Base-by-base conservation (phyloP, 2,797 vertebrate genomes). In the Sebastes cheni region DNA sequence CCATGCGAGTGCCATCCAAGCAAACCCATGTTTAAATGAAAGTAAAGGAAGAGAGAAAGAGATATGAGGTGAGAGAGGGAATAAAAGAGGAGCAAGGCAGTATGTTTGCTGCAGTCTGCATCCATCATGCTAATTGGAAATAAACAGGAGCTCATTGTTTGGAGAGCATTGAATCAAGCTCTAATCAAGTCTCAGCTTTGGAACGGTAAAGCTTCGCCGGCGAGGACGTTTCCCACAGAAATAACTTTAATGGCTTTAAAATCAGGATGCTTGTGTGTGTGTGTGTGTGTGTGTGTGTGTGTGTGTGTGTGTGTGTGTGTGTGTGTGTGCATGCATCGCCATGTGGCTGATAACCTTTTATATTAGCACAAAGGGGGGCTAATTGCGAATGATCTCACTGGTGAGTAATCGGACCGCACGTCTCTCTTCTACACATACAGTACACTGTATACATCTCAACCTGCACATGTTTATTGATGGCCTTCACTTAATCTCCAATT, bases 91-190 rank as follows among this genome's bases (percentile, higher is more conserved):
- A 75, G 70, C 75, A 76, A 66, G 64, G 80, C 68, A 66, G 36
- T 54, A 84, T 69, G 75, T 89, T 86, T 83, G 82, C 87, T 90
- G 90, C 72, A 70, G 83, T 89, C 85, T 79, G 87, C 81, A 92
- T 92, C 87, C 84, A 93, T 95, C 92, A 87, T 67, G 54, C 81
- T 94, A 93, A 96, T 92, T 93, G 90, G 88, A 93, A 93, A 92
- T 90, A 91, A 93, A 93, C 86, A 92, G 79, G 61, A 86, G 72
- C 67, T 88, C 69, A 88, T 92, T 94, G 92, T 93, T 94, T 88
- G 78, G 81, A 91, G 87, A 86, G 87, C 82, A 88, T 90, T 91
- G 91, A 92, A 93, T 93, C 92, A 93, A 90, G 82, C 70, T 83
- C 79, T 91, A 91, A 94, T 95, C 90, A 90, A 91, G 87, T 83